Evolutionary conservation across 2,888 invertebrate species (phyloP), one percentile per base, ranked within the genome.

Genomic region (Tenthredo mesomela): DNA sequence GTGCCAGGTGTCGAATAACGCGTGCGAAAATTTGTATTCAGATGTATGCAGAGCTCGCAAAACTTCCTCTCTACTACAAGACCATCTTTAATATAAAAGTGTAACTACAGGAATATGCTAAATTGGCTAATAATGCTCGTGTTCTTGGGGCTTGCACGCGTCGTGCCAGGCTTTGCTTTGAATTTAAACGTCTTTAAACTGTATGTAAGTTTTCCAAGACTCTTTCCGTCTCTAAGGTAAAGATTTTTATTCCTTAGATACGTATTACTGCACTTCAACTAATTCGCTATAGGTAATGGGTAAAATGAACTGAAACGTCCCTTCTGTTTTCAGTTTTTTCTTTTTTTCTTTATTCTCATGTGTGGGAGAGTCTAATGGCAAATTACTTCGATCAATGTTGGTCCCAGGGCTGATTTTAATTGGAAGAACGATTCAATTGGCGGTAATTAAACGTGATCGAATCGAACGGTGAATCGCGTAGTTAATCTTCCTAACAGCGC

Each of bases 391-490:
- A 67, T 82, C 67, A 67, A n/a, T n/a, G 25, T 25, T 70, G 58
- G 82, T 43, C 47, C 67, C 25, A 40, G 75, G 58, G 83, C 85
- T 87, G 86, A 87, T 87, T 88, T 89, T 89, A 89, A 89, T 89
- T 89, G 88, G 88, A 80, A 82, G 86, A 82, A 80, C 86, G 84
- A 88, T 89, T 90, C 88, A 89, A 89, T 90, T 88, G 88, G 86
- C 85, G 85, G 87, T 87, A 88, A 88, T 90, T 88, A 89, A 90
- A 88, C 75, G 88, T 89, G 89, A 90, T 89, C 84, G 88, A 83
- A 70, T 18, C n/a, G 67, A 50, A 70, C 47, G 47, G 43, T 82
- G 10, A 47, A 82, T 82, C 67, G 25, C 47, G n/a, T 47, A 37
- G 82, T 67, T 82, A 43, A 82, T 70, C 70, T 70, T 70, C 25